Conservation (phyloP, 2,888 invertebrate genomes). For the Cynaeus angustus region DNA sequence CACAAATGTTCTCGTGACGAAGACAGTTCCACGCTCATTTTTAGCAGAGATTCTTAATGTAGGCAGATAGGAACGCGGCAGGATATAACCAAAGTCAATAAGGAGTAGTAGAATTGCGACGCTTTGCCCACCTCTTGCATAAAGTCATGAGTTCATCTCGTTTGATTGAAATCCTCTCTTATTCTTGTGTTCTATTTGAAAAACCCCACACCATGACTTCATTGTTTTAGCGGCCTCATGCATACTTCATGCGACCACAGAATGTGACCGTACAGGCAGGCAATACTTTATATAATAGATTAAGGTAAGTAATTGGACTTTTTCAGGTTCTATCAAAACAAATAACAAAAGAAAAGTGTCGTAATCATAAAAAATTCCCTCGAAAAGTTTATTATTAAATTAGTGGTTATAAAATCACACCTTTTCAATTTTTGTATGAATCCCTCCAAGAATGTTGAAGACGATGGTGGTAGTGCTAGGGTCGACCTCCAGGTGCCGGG, state of each 20-base stretch:
- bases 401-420: background rate
- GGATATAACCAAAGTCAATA: slow-evolving; percentile 54
- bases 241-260: slow-evolving; percentile 70
- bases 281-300: slow-evolving; percentile 60
- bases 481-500: slow-evolving; percentile 35
- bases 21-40: slow-evolving; percentile 40
- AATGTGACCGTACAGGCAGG: slow-evolving; percentile 55
- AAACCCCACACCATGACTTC: slow-evolving; percentile 70
- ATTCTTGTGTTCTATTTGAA: slow-evolving; percentile 71
- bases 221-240: slow-evolving; percentile 72
- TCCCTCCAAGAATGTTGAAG: slow-evolving; percentile 28
- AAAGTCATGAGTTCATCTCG: slow-evolving; percentile 73
- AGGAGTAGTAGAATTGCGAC: slow-evolving; percentile 52
- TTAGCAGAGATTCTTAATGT: slow-evolving; percentile 59
- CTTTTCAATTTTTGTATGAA: slow-evolving; percentile 19
- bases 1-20: slow-evolving; percentile 41
- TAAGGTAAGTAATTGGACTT: slow-evolving; percentile 59
- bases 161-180: slow-evolving; percentile 73
- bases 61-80: slow-evolving; percentile 58
- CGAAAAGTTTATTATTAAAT: too few relatives aligned
- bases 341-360: too few relatives aligned
- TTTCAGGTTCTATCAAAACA: too few relatives aligned
- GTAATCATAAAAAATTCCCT: too few relatives aligned
- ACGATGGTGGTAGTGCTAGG: slow-evolving; percentile 44
- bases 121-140: slow-evolving; percentile 68